Conservation (phyloP, 2,888 invertebrate genomes). For the Urechis unicinctus region DNA sequence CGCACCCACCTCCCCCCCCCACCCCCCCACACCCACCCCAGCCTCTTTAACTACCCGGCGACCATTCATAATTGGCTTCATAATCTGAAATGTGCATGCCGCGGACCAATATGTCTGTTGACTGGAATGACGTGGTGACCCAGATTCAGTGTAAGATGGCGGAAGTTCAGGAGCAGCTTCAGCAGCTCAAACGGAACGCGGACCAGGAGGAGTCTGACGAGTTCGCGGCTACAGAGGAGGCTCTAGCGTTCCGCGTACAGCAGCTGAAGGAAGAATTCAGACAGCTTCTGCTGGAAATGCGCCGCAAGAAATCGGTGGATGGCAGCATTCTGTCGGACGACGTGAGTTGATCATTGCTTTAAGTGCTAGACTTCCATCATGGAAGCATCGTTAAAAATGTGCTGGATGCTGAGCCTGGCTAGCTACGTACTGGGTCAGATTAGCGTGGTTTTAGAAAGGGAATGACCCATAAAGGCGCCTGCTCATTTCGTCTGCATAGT, state of each 20-base stretch:
- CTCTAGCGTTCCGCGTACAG: conserved; percentile 28
- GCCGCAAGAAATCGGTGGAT: conserved; percentile 35
- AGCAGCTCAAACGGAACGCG: conserved; percentile 38
- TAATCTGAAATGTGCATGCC: not conserved
- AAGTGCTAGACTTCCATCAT: too few species aligned
- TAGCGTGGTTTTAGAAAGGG: too few species aligned
- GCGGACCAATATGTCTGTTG: not conserved
- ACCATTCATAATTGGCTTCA: too few species aligned
- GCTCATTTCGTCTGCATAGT: too few species aligned
- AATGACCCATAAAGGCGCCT: too few species aligned
- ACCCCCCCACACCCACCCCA: too few species aligned
- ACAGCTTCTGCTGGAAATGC: conserved; percentile 37
- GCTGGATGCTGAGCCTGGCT: not conserved
- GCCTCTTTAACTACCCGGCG: too few species aligned
- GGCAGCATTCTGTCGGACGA: conserved; percentile 36
- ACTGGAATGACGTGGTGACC: too few species aligned
- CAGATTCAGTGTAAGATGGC: conserved; percentile 39
- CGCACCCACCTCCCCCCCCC: too few species aligned
- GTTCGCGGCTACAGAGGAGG: conserved; percentile 29
- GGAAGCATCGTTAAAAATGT: too few species aligned
- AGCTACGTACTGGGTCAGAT: too few species aligned
- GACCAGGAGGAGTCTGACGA: conserved; percentile 28
- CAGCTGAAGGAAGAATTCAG: conserved; percentile 40
- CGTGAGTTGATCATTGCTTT: conserved; percentile 9
- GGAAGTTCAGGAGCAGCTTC: conserved; percentile 39